Percentiles rank a stretch among this genome's conserved stretches.
phyloP scores from a whole-genome alignment of 2,797 vertebrate species.

The Glossophaga mutica region DNA sequence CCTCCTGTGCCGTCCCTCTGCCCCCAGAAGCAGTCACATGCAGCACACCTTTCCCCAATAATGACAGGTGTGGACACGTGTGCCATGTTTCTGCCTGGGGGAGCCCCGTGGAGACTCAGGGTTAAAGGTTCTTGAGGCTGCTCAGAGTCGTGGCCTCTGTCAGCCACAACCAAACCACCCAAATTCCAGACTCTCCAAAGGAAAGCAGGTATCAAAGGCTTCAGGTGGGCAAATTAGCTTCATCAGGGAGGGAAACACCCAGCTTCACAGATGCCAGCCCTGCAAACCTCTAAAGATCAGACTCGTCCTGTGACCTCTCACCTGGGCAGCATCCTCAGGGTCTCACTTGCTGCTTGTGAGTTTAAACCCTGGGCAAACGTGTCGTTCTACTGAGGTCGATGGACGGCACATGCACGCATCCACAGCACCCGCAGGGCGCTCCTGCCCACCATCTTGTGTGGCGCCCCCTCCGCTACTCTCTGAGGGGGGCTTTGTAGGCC shows the following conservation, averaged over 20 bases:
- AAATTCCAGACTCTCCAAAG: neutral
- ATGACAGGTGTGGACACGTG: rapidly evolving
- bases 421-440: neutral
- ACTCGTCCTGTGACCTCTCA: neutral
- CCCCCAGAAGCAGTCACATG: rapidly evolving
- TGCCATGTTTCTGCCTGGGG: neutral
- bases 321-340: rapidly evolving
- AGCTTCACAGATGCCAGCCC: neutral
- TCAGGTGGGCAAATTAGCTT: neutral
- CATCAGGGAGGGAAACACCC: neutral
- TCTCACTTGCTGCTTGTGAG: neutral
- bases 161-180: neutral
- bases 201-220: neutral
- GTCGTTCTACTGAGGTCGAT: rapidly evolving
- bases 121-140: neutral
- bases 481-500: neutral
- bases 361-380: rapidly evolving
- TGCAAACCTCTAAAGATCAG: no score
- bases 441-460: rapidly evolving
- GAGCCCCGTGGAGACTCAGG: neutral
- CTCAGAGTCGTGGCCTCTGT: neutral
- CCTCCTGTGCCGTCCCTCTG: neutral
- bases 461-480: neutral
- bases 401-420: rapidly evolving
- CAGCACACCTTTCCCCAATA: neutral